Evolutionary conservation across 2,797 vertebrate species (phyloP).

Genomic region (Acrossocheilus fasciatus): DNA sequence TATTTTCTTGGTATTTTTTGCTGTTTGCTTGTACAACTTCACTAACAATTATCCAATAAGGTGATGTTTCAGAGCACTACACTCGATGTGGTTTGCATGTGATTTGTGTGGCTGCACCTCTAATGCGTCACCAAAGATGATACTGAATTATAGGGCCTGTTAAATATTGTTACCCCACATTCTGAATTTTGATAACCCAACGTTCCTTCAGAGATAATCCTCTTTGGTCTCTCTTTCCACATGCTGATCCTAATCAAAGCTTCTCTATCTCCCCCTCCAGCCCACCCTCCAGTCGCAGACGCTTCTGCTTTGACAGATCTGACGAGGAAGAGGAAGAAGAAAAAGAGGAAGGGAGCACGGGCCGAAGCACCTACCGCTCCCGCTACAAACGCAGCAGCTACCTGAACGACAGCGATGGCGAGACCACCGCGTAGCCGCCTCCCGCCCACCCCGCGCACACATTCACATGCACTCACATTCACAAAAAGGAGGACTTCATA

Average conservation of each 20-base stretch:
- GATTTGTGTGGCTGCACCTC: slow-evolving; percentile 1
- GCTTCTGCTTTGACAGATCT: slow-evolving; percentile 80
- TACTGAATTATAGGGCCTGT: not conserved
- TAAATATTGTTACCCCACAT: not conserved
- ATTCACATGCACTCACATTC: slow-evolving; percentile 39
- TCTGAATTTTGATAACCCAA: slow-evolving; percentile 24
- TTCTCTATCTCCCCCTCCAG: slow-evolving; percentile 69
- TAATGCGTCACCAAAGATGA: not conserved
- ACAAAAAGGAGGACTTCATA: slow-evolving; percentile 21
- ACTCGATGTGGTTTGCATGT: slow-evolving; percentile 13
- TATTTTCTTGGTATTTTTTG: not conserved
- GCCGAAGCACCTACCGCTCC: slow-evolving; percentile 71
- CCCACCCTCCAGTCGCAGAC: slow-evolving; percentile 83
- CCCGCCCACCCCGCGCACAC: not conserved
- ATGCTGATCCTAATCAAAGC: slow-evolving; percentile 43
- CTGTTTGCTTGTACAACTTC: not conserved
- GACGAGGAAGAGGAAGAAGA: slow-evolving; percentile 92
- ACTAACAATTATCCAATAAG: not conserved
- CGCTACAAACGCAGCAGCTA: slow-evolving; percentile 75
- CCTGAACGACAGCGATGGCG: slow-evolving; percentile 81
- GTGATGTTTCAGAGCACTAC: not conserved
- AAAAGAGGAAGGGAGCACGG: slow-evolving; percentile 76
- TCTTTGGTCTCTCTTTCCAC: slow-evolving; percentile 13
- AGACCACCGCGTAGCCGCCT: slow-evolving; percentile 77
- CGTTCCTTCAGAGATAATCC: slow-evolving; percentile 15